Evolutionary conservation across 1,140 invertebrate species (phyloP).

Genomic region (Ctenoplectra terminalis): DNA sequence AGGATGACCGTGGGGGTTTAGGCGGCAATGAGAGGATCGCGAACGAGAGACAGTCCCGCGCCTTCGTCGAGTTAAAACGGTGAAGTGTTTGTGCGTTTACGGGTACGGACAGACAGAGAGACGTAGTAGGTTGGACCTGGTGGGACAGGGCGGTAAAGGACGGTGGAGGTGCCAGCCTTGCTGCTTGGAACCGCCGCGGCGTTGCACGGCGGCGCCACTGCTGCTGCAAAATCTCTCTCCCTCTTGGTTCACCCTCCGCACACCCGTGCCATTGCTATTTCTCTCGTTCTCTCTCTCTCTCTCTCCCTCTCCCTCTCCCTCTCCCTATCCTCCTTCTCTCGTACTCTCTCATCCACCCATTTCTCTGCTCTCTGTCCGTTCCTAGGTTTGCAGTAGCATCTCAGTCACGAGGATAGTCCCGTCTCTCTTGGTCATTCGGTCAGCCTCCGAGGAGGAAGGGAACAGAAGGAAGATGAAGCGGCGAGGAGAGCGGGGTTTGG

Average conservation of each 20-base stretch:
- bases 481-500: slow-evolving; percentile 50
- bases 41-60: slow-evolving; percentile 23
- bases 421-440: neutral
- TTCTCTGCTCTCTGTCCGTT: neutral
- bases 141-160: slow-evolving; percentile 60
- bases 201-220: slow-evolving; percentile 73
- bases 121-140: slow-evolving; percentile 40
- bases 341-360: neutral
- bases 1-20: slow-evolving; percentile 40
- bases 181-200: slow-evolving; percentile 66
- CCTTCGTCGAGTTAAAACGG: neutral
- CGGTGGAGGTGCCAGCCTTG: slow-evolving; percentile 51
- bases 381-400: neutral
- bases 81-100: slow-evolving; percentile 37
- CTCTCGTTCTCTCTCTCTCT: neutral
- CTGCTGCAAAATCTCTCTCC: slow-evolving; percentile 48
- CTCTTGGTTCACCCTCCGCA: slow-evolving; percentile 38
- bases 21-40: slow-evolving; percentile 36
- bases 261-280: slow-evolving; percentile 69
- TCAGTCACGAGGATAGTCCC: neutral
- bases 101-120: slow-evolving; percentile 38
- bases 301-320: neutral
- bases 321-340: neutral
- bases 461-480: neutral
- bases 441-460: slow-evolving; percentile 5